These are phyloP conservation scores for Ips nitidus DNA, from an alignment of 1,140 invertebrate genomes.

Conservation along the genomic window DNA sequence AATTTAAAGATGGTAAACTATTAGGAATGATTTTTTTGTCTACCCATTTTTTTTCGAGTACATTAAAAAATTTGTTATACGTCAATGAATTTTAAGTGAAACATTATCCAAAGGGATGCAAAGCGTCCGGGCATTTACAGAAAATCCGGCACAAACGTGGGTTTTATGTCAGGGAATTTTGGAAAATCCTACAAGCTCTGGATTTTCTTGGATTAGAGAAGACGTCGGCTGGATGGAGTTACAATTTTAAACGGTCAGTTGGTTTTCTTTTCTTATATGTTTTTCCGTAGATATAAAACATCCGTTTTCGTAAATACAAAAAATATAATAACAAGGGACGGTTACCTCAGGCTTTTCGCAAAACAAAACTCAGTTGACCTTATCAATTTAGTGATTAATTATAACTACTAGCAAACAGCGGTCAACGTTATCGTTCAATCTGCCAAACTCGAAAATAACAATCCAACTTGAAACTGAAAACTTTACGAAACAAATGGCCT, in stretches of 20 bases:
- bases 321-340: too few relatives aligned
- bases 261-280: slow-evolving; percentile 1
- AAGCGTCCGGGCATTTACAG: slow-evolving; percentile 16
- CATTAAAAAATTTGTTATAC: slow-evolving; percentile 9
- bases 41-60: too few relatives aligned
- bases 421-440: too few relatives aligned
- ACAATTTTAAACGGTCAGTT: slow-evolving; percentile 11
- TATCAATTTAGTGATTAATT: too few relatives aligned
- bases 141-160: slow-evolving; percentile 23
- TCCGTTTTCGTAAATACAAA: too few relatives aligned
- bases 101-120: slow-evolving; percentile 14
- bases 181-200: slow-evolving; percentile 24
- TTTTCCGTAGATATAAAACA: background rate
- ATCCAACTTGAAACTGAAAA: too few relatives aligned
- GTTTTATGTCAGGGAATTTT: slow-evolving; percentile 24
- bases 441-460: too few relatives aligned
- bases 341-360: too few relatives aligned
- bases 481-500: background rate
- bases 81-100: slow-evolving; percentile 5
- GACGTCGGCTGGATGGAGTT: slow-evolving; percentile 11
- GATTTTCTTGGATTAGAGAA: slow-evolving; percentile 25
- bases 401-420: too few relatives aligned
- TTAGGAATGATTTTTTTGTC: too few relatives aligned
- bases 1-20: too few relatives aligned
- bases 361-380: too few relatives aligned